phyloP scores from a whole-genome alignment of 2,797 vertebrate species.

The Anabacerthia variegaticeps region DNA sequence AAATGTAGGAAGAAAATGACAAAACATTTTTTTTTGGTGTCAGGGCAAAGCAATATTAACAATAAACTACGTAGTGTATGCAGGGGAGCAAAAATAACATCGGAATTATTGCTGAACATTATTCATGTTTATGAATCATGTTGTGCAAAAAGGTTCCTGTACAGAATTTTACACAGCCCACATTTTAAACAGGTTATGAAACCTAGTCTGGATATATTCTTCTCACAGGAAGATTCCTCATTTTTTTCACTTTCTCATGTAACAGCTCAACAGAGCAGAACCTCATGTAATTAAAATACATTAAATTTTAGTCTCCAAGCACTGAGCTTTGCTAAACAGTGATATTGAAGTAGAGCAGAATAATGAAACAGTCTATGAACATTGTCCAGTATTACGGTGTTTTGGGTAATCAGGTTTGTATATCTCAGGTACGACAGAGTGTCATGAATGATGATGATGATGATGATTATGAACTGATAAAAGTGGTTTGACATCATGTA shows the following conservation, averaged over 20 bases:
- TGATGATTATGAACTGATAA: neutral
- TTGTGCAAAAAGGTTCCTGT: constrained; percentile 9
- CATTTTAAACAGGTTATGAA: neutral
- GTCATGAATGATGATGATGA: neutral
- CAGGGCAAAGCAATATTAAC: constrained; percentile 7
- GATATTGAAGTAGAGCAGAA: neutral
- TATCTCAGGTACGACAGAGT: neutral
- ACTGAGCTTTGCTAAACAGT: neutral
- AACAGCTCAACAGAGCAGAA: neutral
- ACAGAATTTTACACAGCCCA: constrained; percentile 9
- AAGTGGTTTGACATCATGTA: neutral
- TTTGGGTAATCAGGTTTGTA: neutral
- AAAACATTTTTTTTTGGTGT: neutral
- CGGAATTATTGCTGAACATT: neutral
- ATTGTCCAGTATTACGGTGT: neutral
- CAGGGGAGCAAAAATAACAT: neutral
- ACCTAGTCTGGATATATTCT: neutral
- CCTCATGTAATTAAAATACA: constrained; percentile 1
- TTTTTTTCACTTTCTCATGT: neutral
- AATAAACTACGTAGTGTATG: neutral
- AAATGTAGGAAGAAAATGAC: constrained; percentile 27
- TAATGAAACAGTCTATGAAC: neutral
- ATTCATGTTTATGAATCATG: constrained; percentile 25
- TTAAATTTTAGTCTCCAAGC: neutral
- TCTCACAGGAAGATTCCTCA: neutral